These are phyloP conservation scores for Tetropium fuscum DNA, from an alignment of 2,888 invertebrate genomes.

Conservation along the genomic window DNA sequence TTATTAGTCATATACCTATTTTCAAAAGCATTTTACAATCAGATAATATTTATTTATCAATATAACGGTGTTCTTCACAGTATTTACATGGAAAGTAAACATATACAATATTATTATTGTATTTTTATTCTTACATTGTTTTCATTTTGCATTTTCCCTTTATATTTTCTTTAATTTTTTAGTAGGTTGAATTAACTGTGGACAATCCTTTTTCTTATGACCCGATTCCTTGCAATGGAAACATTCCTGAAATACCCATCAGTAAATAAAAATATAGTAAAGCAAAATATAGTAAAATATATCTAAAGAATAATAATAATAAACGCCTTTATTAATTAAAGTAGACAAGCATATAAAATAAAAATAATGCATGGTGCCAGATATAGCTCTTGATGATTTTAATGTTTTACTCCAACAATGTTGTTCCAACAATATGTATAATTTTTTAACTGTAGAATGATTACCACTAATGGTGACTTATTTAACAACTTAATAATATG, in stretches of 20 bases:
- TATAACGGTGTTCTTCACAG: too few relatives aligned
- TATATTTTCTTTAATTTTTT: too few relatives aligned
- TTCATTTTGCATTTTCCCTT: background rate
- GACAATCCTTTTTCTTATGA: conserved; percentile 70
- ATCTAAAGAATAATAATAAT: background rate
- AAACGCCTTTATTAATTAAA: background rate
- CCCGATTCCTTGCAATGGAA: conserved; percentile 71
- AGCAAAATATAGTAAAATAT: background rate
- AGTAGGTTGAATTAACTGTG: conserved; percentile 58
- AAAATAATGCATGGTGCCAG: too few relatives aligned
- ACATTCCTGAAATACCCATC: conserved; percentile 69
- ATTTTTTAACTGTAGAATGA: background rate
- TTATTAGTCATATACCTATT: too few relatives aligned
- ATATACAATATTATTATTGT: background rate
- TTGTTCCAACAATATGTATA: background rate
- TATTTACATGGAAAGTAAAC: too few relatives aligned
- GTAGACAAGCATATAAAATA: too few relatives aligned
- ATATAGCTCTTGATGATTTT: too few relatives aligned
- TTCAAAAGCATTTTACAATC: too few relatives aligned
- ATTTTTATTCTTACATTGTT: background rate
- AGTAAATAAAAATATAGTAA: conserved; percentile 3
- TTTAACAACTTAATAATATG: too few relatives aligned
- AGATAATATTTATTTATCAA: too few relatives aligned
- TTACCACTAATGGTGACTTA: too few relatives aligned
- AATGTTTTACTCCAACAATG: too few relatives aligned